Evolutionary conservation across 2,888 invertebrate genomes (phyloP).

Genomic region (Drepanosiphum platanoidis): DNA sequence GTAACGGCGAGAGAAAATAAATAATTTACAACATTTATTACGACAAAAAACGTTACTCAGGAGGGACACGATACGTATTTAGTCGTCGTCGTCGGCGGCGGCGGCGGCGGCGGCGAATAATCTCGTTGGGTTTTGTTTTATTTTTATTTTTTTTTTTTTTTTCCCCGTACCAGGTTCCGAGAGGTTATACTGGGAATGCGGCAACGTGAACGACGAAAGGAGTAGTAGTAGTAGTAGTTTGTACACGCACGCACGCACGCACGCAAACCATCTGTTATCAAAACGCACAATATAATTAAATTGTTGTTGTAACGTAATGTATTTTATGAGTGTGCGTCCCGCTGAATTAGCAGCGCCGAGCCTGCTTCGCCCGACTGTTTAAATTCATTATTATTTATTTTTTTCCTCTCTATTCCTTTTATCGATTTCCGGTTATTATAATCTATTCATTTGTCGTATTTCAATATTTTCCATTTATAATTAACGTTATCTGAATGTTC

Average conservation of each 20-base stretch:
- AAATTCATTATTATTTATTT: no score
- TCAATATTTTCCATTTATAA: no score
- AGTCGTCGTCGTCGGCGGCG: background rate
- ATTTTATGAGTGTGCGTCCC: no score
- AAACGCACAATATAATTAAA: background rate
- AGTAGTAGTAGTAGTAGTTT: background rate
- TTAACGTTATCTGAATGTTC: no score
- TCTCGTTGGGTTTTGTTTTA: background rate
- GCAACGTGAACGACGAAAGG: background rate
- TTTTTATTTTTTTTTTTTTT: background rate
- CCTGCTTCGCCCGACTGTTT: no score
- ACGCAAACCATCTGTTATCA: background rate
- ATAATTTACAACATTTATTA: no score
- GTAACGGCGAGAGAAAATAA: background rate
- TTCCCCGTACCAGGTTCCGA: background rate
- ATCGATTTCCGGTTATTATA: no score
- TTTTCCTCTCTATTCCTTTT: no score
- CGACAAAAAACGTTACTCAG: background rate
- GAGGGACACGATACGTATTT: background rate
- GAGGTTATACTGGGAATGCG: conserved; percentile 13
- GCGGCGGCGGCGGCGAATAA: background rate
- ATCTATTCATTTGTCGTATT: no score
- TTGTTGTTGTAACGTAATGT: no score
- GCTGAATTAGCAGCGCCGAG: no score
- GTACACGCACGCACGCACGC: background rate